phyloP scores from a whole-genome alignment of 2,888 invertebrate genomes.

The Boloria selene region DNA sequence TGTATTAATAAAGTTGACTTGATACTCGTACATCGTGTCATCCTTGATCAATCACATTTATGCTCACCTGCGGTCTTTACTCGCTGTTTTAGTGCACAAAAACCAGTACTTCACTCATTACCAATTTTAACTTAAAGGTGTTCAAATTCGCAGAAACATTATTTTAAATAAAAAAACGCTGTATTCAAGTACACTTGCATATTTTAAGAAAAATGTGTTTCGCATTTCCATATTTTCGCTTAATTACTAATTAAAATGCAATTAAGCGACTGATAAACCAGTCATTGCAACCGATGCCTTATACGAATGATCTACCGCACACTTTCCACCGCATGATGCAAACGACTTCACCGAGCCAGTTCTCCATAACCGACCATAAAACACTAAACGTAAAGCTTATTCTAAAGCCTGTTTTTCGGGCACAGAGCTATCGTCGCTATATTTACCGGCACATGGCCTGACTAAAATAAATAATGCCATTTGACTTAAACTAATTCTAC shows the following conservation, averaged over 20 bases:
- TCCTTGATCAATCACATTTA: neutral
- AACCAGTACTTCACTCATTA: neutral
- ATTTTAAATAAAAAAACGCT: neutral
- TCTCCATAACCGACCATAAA: constrained; percentile 5
- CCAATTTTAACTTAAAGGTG: constrained; percentile 6
- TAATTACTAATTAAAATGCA: constrained; percentile 37
- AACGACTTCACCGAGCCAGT: constrained; percentile 8
- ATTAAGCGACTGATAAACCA: constrained; percentile 31
- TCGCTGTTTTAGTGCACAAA: neutral
- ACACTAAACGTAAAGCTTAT: neutral
- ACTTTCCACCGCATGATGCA: constrained; percentile 18
- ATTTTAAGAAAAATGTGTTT: constrained; percentile 23
- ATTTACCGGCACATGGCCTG: constrained; percentile 54
- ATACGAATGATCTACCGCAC: constrained; percentile 32
- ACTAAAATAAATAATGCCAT: constrained; percentile 54
- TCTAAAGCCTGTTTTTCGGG: neutral
- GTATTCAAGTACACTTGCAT: constrained; percentile 1
- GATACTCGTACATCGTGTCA: neutral
- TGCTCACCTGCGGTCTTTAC: neutral
- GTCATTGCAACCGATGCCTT: constrained; percentile 28
- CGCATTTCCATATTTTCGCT: constrained; percentile 30
- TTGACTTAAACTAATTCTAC: constrained; percentile 49
- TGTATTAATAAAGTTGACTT: too few species aligned
- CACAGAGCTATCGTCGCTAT: constrained; percentile 43
- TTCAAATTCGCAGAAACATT: constrained; percentile 9